These are phyloP conservation scores for Drosophila biarmipes DNA, from an alignment of 1,140 invertebrate species.

Conservation along the genomic window DNA sequence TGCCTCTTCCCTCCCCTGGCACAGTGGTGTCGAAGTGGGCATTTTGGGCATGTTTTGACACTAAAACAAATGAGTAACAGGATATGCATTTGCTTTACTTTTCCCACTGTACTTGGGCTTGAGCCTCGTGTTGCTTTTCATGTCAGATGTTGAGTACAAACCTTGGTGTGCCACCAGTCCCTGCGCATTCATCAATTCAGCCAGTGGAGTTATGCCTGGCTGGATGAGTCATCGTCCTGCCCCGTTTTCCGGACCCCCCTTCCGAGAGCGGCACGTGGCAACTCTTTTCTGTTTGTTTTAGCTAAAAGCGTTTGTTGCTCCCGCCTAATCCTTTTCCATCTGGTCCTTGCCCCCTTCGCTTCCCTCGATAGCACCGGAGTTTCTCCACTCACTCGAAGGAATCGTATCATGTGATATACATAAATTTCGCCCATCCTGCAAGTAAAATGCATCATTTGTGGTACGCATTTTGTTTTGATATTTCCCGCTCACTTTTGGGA, in stretches of 20 bases:
- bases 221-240: conserved; percentile 67
- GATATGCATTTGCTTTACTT: neutral
- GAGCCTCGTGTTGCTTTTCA: conserved; percentile 37
- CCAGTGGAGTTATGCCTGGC: conserved; percentile 60
- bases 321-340: conserved; percentile 42
- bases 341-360: neutral
- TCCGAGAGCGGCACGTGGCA: conserved; percentile 51
- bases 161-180: conserved; percentile 7
- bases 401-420: neutral
- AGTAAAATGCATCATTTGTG: neutral
- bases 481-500: neutral
- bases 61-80: too few relatives aligned
- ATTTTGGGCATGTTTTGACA: neutral
- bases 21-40: conserved; percentile 36
- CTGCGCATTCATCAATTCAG: conserved; percentile 52
- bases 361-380: conserved; percentile 1
- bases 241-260: neutral
- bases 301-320: conserved; percentile 67
- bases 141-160: conserved; percentile 75
- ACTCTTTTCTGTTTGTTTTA: conserved; percentile 63
- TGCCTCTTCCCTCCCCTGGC: neutral
- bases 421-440: neutral
- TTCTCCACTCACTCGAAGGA: neutral
- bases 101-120: conserved; percentile 6
- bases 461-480: neutral